Conservation (phyloP, 2,113 vertebrate species). For the Gadus macrocephalus region DNA sequence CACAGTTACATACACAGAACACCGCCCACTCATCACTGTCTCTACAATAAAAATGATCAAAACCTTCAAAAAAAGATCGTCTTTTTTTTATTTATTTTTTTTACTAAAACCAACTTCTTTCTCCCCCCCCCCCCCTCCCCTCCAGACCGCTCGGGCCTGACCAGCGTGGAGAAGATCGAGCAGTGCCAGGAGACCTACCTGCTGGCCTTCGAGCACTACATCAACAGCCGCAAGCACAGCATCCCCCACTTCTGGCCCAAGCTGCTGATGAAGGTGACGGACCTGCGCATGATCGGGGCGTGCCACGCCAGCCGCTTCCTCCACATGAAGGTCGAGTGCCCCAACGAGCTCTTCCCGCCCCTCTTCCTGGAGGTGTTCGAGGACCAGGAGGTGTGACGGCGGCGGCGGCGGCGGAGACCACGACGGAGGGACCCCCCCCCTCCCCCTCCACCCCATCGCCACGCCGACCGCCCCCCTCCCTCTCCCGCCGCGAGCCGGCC, state of each 20-base stretch:
- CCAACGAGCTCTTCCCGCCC: conserved; percentile 96
- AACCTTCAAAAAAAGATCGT: too few species aligned
- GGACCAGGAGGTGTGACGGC: conserved; percentile 76
- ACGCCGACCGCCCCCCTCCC: too few species aligned
- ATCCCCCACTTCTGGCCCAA: conserved; percentile 99
- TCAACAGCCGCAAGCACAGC: conserved; percentile 98
- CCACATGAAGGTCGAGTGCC: conserved; percentile 99
- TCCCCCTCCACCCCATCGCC: background rate
- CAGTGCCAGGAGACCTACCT: conserved; percentile 97
- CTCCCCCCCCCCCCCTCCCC: too few species aligned
- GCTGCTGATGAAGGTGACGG: conserved; percentile 99
- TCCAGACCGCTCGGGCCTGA: conserved; percentile 91
- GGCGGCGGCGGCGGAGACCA: background rate
- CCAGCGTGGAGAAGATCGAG: conserved; percentile 91
- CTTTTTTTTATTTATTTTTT: too few species aligned
- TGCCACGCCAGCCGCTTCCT: conserved; percentile 99
- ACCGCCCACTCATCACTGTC: too few species aligned
- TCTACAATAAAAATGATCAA: too few species aligned
- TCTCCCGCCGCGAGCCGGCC: too few species aligned
- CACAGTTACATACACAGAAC: too few species aligned
- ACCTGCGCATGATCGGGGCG: conserved; percentile 98
- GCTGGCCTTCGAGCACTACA: conserved; percentile 98
- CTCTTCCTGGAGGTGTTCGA: conserved; percentile 98
- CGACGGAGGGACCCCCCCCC: background rate
- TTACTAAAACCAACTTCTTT: too few species aligned